Evolutionary conservation across 2,888 invertebrate genomes (phyloP).

Genomic region (Ischnura elegans): DNA sequence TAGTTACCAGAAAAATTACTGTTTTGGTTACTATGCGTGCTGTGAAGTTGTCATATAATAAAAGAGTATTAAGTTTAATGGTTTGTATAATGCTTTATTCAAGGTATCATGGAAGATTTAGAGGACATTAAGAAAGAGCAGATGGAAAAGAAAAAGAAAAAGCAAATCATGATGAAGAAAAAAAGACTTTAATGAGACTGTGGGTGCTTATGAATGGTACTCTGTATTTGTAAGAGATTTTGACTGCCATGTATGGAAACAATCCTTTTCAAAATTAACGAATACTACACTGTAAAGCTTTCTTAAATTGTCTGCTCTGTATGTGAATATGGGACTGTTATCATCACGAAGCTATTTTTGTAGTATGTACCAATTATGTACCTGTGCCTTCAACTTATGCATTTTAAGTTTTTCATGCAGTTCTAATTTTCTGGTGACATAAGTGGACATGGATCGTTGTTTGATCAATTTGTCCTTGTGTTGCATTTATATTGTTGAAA

Average conservation of each 20-base stretch:
- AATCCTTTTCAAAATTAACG: not conserved
- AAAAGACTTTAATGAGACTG: constrained; percentile 73
- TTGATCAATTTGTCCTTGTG: not conserved
- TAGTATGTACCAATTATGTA: too few species aligned
- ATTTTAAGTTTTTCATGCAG: not conserved
- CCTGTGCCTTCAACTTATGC: constrained; percentile 48
- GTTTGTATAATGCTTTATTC: constrained; percentile 73
- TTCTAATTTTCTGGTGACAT: constrained; percentile 22
- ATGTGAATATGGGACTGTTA: not conserved
- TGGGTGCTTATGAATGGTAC: too few species aligned
- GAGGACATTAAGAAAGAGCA: constrained; percentile 94
- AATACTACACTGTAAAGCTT: not conserved
- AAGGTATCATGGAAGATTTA: constrained; percentile 94
- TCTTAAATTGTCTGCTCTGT: not conserved
- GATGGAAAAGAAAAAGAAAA: constrained; percentile 84
- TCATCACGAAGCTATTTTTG: constrained; percentile 36
- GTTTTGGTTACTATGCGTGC: too few species aligned
- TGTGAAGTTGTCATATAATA: too few species aligned
- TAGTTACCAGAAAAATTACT: too few species aligned
- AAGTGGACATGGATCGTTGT: not conserved
- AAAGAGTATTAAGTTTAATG: too few species aligned
- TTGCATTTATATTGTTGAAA: constrained; percentile 50
- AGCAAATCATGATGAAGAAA: constrained; percentile 81
- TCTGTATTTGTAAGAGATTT: constrained; percentile 26
- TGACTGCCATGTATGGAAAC: constrained; percentile 10